phyloP scores from a whole-genome alignment of 2,888 invertebrate genomes.

The Leptopilina drosophilae region DNA sequence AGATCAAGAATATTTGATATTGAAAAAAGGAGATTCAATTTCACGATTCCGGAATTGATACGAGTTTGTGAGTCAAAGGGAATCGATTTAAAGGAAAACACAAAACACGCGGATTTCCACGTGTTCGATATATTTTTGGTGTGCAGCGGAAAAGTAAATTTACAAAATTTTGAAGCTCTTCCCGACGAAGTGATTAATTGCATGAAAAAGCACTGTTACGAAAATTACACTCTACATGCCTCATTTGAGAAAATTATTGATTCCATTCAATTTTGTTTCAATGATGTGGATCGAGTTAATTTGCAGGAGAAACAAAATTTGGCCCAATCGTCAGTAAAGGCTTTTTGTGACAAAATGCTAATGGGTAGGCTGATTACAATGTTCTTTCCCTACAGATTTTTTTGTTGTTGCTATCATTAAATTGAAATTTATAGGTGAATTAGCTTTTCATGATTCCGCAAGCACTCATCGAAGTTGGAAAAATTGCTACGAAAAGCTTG shows the following conservation, averaged over 20 bases:
- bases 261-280: slow-evolving; percentile 8
- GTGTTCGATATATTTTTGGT: slow-evolving; percentile 17
- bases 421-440: slow-evolving; percentile 11
- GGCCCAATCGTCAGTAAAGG: slow-evolving; percentile 10
- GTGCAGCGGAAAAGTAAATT: neutral
- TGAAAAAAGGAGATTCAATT: slow-evolving; percentile 20
- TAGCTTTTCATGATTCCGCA: slow-evolving; percentile 13
- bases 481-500: slow-evolving; percentile 30
- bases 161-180: neutral
- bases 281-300: slow-evolving; percentile 2
- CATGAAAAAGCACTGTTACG: neutral
- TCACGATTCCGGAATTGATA: slow-evolving; percentile 15
- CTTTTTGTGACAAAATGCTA: slow-evolving; percentile 30
- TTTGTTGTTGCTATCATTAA: neutral
- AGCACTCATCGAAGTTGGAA: neutral
- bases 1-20: slow-evolving; percentile 3
- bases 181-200: slow-evolving; percentile 9
- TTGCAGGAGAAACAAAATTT: slow-evolving; percentile 5
- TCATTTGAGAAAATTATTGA: slow-evolving; percentile 30
- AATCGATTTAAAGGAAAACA: slow-evolving; percentile 4
- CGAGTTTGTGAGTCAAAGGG: slow-evolving; percentile 18
- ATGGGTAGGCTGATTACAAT: neutral
- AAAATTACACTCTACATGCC: slow-evolving; percentile 14
- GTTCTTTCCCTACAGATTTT: too few species aligned
- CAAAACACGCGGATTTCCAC: slow-evolving; percentile 11